A percentile compares a stretch with the other conserved stretches of the same genome.
Evolutionary conservation across 2,888 invertebrate species (phyloP).

Genomic region (Latheticus oryzae): DNA sequence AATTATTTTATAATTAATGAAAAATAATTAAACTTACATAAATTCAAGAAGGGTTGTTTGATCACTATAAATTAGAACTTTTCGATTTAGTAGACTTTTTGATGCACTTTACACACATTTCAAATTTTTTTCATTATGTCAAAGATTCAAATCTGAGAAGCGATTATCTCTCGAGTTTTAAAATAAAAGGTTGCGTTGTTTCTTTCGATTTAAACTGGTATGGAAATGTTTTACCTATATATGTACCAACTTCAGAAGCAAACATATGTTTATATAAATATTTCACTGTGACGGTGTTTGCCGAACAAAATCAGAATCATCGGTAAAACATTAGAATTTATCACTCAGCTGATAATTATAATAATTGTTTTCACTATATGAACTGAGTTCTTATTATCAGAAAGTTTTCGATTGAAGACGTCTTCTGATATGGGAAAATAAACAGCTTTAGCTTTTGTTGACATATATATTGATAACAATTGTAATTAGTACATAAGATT

Average conservation of each 20-base stretch:
- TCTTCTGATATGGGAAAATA: conserved; percentile 29
- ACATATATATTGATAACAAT: conserved; percentile 27
- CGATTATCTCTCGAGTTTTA: conserved; percentile 1
- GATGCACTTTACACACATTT: conserved; percentile 29
- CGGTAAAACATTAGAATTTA: conserved; percentile 26
- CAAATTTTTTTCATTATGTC: background rate
- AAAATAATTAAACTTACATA: conserved; percentile 6
- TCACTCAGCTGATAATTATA: conserved; percentile 23
- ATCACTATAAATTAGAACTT: conserved; percentile 8
- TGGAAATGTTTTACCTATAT: conserved; percentile 28
- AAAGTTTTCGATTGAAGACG: conserved; percentile 25
- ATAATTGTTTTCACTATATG: conserved; percentile 21
- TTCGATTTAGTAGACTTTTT: background rate
- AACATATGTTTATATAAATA: conserved; percentile 36
- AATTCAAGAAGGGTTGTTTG: background rate
- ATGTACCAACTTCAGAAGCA: too few relatives aligned
- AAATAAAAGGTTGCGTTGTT: conserved; percentile 15
- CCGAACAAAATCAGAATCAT: conserved; percentile 33
- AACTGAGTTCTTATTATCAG: conserved; percentile 28
- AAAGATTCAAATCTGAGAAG: background rate
- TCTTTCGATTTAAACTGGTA: conserved; percentile 31
- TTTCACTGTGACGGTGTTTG: conserved; percentile 36
- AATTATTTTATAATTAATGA: too few relatives aligned
- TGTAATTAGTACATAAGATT: conserved; percentile 16
- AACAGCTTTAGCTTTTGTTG: conserved; percentile 28